Base-by-base conservation (phyloP, 2,888 invertebrate species). In the Branchinecta sandiegonensis region DNA sequence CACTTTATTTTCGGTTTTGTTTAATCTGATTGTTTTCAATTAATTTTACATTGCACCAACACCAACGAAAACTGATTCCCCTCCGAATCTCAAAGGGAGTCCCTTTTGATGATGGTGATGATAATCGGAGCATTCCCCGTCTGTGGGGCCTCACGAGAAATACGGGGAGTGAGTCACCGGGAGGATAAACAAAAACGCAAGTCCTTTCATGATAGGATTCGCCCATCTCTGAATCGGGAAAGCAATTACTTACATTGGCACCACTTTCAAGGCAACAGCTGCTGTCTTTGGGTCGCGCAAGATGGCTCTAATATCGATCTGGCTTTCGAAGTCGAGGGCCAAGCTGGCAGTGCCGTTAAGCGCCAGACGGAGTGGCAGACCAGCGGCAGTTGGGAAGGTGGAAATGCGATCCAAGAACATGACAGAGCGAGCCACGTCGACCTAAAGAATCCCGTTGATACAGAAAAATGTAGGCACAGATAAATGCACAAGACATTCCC, bases 351-450 rank as follows among this genome's bases (percentile, higher is more conserved):
- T 83, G 75, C 89, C 93, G 71, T 88, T 84, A 0, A 88, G 81
- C 68, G 84, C 83, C 1, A 94, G 79, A 69, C 86, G 86, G 8
- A 95, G 80, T 0, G 94, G 88, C 12, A 93, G 80, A 77, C 95
- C 95, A 67, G 86, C 80, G 48, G 87, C 84, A 0, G 94, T 94
- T 0, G 95, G 94, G 75, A 94, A 88, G 0, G 85, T 81, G 0
- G 91, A 77, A 74, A 89, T 87, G 2, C 85, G 83, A 74, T 94
- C 93, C 66, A 93, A 75, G 79, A 94, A 88, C 6, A 89, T 81
- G 9, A 87, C 76, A 75, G 76, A 78, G 72, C 79, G 77, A 9
- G 77, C 77, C 66, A 76, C 72, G 63, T 79, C 77, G 46, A 77
- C 71, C 63, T 76, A 73, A 48, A 76, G 75, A 5, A 37, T 37